phyloP scores from a whole-genome alignment of 2,888 invertebrate species.

The Lobophora halterata region DNA sequence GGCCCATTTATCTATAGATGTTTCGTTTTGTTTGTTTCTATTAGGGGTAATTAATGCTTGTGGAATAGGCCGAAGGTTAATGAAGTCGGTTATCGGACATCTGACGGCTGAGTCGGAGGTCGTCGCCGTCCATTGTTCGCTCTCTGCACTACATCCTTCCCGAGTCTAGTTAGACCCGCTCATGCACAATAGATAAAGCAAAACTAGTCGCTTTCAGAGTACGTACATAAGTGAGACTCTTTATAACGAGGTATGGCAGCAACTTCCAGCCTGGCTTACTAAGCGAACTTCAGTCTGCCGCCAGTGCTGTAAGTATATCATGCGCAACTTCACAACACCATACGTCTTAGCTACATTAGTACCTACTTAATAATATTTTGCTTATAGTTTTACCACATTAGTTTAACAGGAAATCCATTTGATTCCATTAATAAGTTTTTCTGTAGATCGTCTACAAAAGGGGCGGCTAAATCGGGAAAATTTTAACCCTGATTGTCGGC shows the following conservation, averaged over 20 bases:
- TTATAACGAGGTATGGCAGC: slow-evolving; percentile 31
- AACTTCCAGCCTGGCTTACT: slow-evolving; percentile 25
- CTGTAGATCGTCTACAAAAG: not conserved
- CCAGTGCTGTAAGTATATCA: too few species aligned
- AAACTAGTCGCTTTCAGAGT: slow-evolving; percentile 14
- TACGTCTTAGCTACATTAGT: too few species aligned
- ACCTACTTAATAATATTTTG: too few species aligned
- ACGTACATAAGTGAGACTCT: too few species aligned
- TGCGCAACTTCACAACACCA: too few species aligned
- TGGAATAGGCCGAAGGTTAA: slow-evolving; percentile 66
- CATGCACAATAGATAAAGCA: slow-evolving; percentile 21
- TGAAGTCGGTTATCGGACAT: slow-evolving; percentile 68
- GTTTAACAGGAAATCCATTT: too few species aligned
- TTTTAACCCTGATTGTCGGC: slow-evolving; percentile 17
- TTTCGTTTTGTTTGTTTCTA: slow-evolving; percentile 75
- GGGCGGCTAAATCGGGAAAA: slow-evolving; percentile 1
- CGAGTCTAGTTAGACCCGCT: slow-evolving; percentile 21
- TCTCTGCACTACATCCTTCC: slow-evolving; percentile 35
- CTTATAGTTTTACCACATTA: too few species aligned
- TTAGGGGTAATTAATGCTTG: slow-evolving; percentile 71
- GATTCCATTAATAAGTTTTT: not conserved
- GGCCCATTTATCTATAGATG: slow-evolving; percentile 68
- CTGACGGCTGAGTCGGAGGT: slow-evolving; percentile 42
- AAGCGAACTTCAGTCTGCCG: slow-evolving; percentile 8
- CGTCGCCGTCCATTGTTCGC: too few species aligned